A percentile compares a stretch with the other conserved stretches of the same genome.
Conservation (phyloP, 2,888 invertebrate species). For the Cerastoderma edule region DNA sequence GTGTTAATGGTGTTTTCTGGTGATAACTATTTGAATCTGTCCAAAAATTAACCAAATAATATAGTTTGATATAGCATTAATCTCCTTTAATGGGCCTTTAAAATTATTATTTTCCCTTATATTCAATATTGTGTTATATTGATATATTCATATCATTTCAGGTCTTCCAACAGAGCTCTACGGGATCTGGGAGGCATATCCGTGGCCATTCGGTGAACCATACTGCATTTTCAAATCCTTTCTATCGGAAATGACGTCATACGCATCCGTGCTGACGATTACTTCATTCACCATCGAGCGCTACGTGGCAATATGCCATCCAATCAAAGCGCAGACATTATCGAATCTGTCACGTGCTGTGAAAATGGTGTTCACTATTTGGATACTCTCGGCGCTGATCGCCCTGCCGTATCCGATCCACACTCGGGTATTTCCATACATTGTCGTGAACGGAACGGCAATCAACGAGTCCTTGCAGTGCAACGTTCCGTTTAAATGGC, state of each 20-base stretch:
- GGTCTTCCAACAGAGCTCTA: conserved; percentile 85
- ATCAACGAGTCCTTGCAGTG: conserved; percentile 73
- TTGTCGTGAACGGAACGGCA: conserved; percentile 60
- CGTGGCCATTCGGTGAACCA: conserved; percentile 83
- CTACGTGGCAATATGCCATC: conserved; percentile 95
- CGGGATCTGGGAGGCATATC: conserved; percentile 85
- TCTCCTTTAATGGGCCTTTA: too few relatives aligned
- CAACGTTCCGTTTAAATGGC: conserved; percentile 72
- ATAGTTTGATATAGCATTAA: too few relatives aligned
- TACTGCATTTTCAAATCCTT: conserved; percentile 84
- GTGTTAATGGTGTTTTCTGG: too few relatives aligned
- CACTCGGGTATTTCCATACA: conserved; percentile 72
- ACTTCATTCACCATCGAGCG: conserved; percentile 96
- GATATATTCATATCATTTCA: conserved; percentile 64
- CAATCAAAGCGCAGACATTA: conserved; percentile 92
- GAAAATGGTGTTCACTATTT: conserved; percentile 85
- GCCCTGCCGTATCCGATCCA: conserved; percentile 85
- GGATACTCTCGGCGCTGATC: conserved; percentile 90
- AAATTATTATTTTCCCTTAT: too few relatives aligned
- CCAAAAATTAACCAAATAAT: too few relatives aligned
- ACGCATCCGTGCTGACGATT: conserved; percentile 95
- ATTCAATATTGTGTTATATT: too few relatives aligned
- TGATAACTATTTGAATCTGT: too few relatives aligned
- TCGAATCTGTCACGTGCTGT: conserved; percentile 92
- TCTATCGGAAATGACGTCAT: conserved; percentile 88